phyloP scores from a whole-genome alignment of 2,888 invertebrate genomes.

The Drosophila pseudotalamancana region DNA sequence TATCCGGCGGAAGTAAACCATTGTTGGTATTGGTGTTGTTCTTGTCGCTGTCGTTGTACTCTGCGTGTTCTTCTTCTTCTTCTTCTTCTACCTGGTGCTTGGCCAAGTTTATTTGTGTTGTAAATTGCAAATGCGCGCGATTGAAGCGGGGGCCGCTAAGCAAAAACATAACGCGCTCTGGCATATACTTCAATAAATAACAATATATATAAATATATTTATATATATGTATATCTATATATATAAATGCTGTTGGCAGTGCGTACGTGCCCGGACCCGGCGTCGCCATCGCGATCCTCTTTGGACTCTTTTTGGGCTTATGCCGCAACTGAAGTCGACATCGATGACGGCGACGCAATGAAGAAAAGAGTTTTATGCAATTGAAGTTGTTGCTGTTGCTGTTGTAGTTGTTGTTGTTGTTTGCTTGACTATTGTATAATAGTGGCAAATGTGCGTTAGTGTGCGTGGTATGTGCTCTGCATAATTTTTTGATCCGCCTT shows the following conservation, averaged over 20 bases:
- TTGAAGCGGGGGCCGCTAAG: slow-evolving; percentile 1
- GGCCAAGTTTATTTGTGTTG: slow-evolving; percentile 68
- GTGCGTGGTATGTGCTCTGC: slow-evolving; percentile 76
- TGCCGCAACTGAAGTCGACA: slow-evolving; percentile 45
- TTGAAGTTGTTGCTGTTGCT: slow-evolving; percentile 39
- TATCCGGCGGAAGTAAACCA: slow-evolving; percentile 81
- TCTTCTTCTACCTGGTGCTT: slow-evolving; percentile 37
- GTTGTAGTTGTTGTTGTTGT: slow-evolving; percentile 27
- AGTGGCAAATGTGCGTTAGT: slow-evolving; percentile 44
- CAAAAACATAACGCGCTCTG: slow-evolving; percentile 54
- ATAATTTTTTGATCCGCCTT: slow-evolving; percentile 70
- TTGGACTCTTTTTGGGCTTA: slow-evolving; percentile 44
- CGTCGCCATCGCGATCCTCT: slow-evolving; percentile 65
- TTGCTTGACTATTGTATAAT: slow-evolving; percentile 70
- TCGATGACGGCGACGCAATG: slow-evolving; percentile 56
- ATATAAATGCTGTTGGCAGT: slow-evolving; percentile 54
- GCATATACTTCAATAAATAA: slow-evolving; percentile 69
- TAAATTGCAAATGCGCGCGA: slow-evolving; percentile 75
- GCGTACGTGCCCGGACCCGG: slow-evolving; percentile 74
- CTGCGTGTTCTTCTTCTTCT: slow-evolving; percentile 8
- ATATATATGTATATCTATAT: too few relatives aligned
- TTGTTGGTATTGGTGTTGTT: slow-evolving; percentile 42
- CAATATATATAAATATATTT: slow-evolving; percentile 63
- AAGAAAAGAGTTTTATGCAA: slow-evolving; percentile 74
- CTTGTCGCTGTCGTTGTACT: too few relatives aligned